Evolutionary conservation across 2,888 invertebrate species (phyloP).

Genomic region (Brenthis hecate): DNA sequence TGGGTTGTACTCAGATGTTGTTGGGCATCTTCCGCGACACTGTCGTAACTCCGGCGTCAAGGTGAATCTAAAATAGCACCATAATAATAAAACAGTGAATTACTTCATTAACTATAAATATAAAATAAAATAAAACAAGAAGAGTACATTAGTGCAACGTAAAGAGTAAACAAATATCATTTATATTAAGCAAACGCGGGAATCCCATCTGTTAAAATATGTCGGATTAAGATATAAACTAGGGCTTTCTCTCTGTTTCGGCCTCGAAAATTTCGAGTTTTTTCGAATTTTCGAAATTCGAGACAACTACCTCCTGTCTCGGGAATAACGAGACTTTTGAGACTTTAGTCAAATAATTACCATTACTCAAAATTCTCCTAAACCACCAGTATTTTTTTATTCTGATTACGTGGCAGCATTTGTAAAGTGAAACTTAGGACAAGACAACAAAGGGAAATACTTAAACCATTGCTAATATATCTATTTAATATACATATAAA

Average conservation of each 20-base stretch:
- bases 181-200: background rate
- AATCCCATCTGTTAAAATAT: slow-evolving; percentile 6
- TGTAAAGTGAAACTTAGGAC: no score
- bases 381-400: no score
- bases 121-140: background rate
- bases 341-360: no score
- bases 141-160: background rate
- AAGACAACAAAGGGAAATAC: no score
- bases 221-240: slow-evolving; percentile 6
- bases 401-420: no score
- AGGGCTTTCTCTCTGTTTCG: slow-evolving; percentile 6
- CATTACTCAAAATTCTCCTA: no score
- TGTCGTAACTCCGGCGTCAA: slow-evolving; percentile 26
- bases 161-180: background rate
- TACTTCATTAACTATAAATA: background rate
- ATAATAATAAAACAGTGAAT: background rate
- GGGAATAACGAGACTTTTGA: no score
- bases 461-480: no score
- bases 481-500: no score
- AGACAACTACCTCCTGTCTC: no score
- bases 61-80: slow-evolving; percentile 24
- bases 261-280: no score
- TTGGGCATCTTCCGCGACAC: slow-evolving; percentile 55
- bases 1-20: slow-evolving; percentile 68
- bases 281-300: no score